phyloP scores from a whole-genome alignment of 1,140 invertebrate genomes.

The Drosophila bifasciata region DNA sequence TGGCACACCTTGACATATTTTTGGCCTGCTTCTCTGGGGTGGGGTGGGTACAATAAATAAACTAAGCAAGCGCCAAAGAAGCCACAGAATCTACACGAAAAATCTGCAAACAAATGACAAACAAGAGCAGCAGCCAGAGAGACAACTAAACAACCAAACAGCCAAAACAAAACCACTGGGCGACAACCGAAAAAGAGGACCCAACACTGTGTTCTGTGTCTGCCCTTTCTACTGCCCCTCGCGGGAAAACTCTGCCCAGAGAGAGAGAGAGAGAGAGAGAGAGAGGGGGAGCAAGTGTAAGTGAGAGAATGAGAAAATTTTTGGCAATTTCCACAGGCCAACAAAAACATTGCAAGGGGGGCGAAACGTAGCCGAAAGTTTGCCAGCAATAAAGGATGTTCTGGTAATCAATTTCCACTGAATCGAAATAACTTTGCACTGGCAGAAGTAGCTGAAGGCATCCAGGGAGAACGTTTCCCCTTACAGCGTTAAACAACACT shows the following conservation, averaged over 20 bases:
- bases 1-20: slow-evolving; percentile 75
- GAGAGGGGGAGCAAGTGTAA: slow-evolving; percentile 29
- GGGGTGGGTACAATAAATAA: slow-evolving; percentile 70
- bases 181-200: slow-evolving; percentile 37
- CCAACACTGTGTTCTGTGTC: slow-evolving; percentile 16
- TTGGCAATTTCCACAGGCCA: slow-evolving; percentile 38
- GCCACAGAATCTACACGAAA: slow-evolving; percentile 78
- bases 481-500: too few relatives aligned
- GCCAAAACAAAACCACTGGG: slow-evolving; percentile 62
- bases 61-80: slow-evolving; percentile 78
- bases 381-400: slow-evolving; percentile 27
- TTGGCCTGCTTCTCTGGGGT: slow-evolving; percentile 6
- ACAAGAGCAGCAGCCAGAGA: slow-evolving; percentile 71
- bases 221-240: slow-evolving; percentile 16
- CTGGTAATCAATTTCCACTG: slow-evolving; percentile 1
- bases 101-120: slow-evolving; percentile 82
- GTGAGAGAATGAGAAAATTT: slow-evolving; percentile 13
- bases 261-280: not conserved
- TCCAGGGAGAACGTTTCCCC: too few relatives aligned
- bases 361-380: slow-evolving; percentile 10
- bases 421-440: not conserved
- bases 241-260: not conserved
- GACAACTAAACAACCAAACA: slow-evolving; percentile 70
- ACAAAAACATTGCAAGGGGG: slow-evolving; percentile 12
- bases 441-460: too few relatives aligned